Base-by-base conservation (phyloP, 1,140 invertebrate species). In the Mactra quadrangularis region DNA sequence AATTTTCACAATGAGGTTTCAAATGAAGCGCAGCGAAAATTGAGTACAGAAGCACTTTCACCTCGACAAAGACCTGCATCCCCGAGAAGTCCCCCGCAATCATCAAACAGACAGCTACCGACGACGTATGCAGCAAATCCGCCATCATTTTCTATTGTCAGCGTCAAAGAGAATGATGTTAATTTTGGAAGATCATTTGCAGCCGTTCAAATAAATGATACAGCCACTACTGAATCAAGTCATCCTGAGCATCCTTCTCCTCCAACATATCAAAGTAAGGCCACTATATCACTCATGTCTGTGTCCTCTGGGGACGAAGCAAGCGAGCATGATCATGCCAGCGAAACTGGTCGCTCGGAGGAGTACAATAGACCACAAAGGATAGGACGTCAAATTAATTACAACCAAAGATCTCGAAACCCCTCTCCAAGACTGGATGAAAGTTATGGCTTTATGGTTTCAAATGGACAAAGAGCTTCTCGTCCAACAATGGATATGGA, bases 131-230 rank as follows among this genome's bases (percentile, higher is more conserved):
- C 27, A 11, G 15, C 74, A 11, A 53, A 25, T 3, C 35, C 53
- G 1, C 41, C 57, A 9, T 25, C 57, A 11, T 76, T 60, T 52
- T 57, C 76, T n/a, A 29, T 68, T 25, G 60, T 68, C 1, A 66
- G 50, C 33, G 77, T 70, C 0, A 70, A 81, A 25, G 77, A 71
- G 19, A 50, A n/a, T 29, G 77, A 81, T 35, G 57, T 52, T 27
- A 60, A 60, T 57, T 81, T 81, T 57, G 77, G 77, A n/a, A 50
- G 77, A 47, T 68, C 77, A 41, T 81, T 81, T 50, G 77, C 77
- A 11, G 77, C 77, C 3, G 77, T 81, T 2, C 77, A 81, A 47
- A 71, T 81, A 22, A 70, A 66, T n/a, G 77, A 81, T 17, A 17
- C 64, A 9, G 38, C 17, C n/a, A 57, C 27, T 11, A 41, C 27